Evolutionary conservation across 1,140 invertebrate species (phyloP), one percentile per base, ranked within the genome.

Genomic region (Calosoma granatense): DNA sequence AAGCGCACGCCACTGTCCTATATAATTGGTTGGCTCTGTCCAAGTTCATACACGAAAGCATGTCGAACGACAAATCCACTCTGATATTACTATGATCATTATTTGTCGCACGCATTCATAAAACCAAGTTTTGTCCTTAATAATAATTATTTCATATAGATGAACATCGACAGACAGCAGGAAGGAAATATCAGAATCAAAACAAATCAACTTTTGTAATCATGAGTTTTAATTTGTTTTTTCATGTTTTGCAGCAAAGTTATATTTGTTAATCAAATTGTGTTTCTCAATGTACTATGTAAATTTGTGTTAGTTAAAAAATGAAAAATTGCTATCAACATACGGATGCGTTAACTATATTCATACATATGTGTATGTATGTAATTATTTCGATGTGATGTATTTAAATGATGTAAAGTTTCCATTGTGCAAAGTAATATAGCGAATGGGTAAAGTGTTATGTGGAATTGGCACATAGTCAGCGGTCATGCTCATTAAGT

Each of bases 91-190:
- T 47, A 47, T 12, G 17, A 47, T 47, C 17, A 11, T 6, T 47
- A 17, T 47, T 47, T 47, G 41, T 47, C 41, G 41, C 41, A 47
- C 41, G 41, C 41, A 47, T 47, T 47, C 4, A 47, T 47, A 47
- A 47, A 47, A 6, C 6, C 9, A 47, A 17, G 15, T 17, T 47
- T 47, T 47, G 9, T 47, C 41, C 41, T 6, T 47, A 9, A 47
- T 17, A 47, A 47, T 47, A 17, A 47, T 47, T 47, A 47, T 17
- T 11, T 47, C 3, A 47, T 47, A 17, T 47, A 17, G 9, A 17
- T 17, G 41, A 47, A 17, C 41, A 47, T 47, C 41, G 17, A 47
- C 9, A 47, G 41, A 11, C 41, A 47, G 17, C 41, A 4, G 15
- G 41, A 47, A 47, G 17, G 3, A 12, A 47, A 11, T 12, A 47